Evolutionary conservation across 92 coral and sea anemone species (phyloP), one percentile per base, ranked within the genome.

Genomic region (Bergia puertoricense): DNA sequence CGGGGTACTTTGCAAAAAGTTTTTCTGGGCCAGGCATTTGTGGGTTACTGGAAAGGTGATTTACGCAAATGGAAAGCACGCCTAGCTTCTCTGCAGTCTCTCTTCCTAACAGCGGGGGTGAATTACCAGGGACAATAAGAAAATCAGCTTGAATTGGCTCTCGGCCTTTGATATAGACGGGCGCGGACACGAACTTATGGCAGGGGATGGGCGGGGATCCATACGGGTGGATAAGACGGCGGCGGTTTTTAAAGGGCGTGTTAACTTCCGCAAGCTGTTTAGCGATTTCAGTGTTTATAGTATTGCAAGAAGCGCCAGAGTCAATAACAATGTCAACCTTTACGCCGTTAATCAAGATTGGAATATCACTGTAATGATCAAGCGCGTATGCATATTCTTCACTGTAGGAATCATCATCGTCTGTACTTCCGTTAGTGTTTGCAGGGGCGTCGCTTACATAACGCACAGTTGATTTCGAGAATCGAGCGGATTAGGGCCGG

Each of bases 151-250:
- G 38, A 59, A 88, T 54, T 22, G 68, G 69, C 57, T 43, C 80
- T 37, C 81, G 51, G 75, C 88, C 59, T 66, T 88, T 37, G 48
- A 88, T 67, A 8, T 43, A 6, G n/a, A 88, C 81, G 42, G 51
- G 51, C 5, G 68, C 86, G 8, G 80, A 36, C 51, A 88, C 90
- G 11, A 79, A 48, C 71, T 62, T 11, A 71, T 81, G 75, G 59
- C 79, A 67, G 4, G 86, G 88, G 77, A 88, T 88, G 20, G 90
- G 90, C 75, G 86, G 90, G 86, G 90, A 88, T 2, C 88, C 81
- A 73, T 88, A 88, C 66, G 90, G 90, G 77, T 88, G 90, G 22
- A 88, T 81, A 11, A 22, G 68, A 23, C 90, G 90, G 80, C 74
- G 45, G 51, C 90, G 67, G 14, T 14, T 20, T 45, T 48, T 44